A percentile compares a stretch with the other conserved stretches of the same genome.
Evolutionary conservation across 2,797 vertebrate genomes (phyloP).

Genomic region (Artibeus jamaicensis): DNA sequence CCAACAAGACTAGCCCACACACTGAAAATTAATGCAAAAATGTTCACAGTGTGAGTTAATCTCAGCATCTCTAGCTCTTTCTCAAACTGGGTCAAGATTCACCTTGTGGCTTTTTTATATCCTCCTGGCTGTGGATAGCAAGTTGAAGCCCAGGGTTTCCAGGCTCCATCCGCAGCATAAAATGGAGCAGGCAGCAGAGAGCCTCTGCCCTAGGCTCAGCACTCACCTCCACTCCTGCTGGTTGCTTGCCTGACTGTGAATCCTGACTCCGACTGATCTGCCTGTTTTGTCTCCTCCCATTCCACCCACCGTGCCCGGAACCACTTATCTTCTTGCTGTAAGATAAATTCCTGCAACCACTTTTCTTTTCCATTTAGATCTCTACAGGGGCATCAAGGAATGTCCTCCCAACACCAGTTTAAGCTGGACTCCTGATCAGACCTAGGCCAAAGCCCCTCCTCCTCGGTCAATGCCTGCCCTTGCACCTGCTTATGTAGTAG

Average conservation of each 20-base stretch:
- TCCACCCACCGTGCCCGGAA: background rate
- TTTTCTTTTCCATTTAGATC: background rate
- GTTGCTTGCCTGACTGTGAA: background rate
- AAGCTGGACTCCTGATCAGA: background rate
- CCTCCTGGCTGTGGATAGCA: background rate
- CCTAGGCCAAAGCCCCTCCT: background rate
- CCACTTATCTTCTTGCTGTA: background rate
- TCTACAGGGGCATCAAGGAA: background rate
- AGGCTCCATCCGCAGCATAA: background rate
- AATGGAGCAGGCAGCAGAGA: background rate
- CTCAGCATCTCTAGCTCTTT: background rate
- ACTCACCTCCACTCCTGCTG: background rate
- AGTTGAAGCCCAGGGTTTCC: background rate
- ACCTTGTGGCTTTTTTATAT: background rate
- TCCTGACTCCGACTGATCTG: background rate
- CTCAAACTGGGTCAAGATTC: slow-evolving; percentile 17
- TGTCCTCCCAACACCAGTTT: background rate
- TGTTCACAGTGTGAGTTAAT: background rate
- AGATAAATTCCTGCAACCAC: background rate
- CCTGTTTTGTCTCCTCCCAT: background rate
- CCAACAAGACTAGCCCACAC: background rate
- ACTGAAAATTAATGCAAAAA: background rate
- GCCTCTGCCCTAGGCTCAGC: background rate
- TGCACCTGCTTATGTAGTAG: background rate
- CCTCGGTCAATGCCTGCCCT: background rate